Conservation (phyloP, 2,113 vertebrate genomes). For the Cyanoramphus novaezelandiae region DNA sequence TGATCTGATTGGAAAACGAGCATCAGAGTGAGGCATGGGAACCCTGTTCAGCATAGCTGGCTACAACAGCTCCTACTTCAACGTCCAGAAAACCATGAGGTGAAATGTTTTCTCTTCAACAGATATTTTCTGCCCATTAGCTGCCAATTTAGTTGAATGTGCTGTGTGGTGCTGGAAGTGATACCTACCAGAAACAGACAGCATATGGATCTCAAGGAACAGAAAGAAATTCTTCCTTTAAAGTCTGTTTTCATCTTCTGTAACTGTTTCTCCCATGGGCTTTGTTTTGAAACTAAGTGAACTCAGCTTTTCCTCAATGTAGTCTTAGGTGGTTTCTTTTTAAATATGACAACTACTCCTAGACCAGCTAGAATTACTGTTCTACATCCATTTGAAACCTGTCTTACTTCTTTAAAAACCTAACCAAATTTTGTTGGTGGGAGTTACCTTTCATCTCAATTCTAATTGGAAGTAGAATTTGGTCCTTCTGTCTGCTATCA, state of each 20-base stretch:
- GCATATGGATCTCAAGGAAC: not conserved
- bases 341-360: not conserved
- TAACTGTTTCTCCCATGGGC: not conserved
- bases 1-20: not conserved
- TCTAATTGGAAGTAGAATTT: not conserved
- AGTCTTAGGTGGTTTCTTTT: not conserved
- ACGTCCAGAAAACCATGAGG: not conserved
- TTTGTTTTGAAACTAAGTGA: not conserved
- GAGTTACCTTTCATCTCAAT: not conserved
- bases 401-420: not conserved
- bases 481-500: not conserved
- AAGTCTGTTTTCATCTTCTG: not conserved
- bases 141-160: not conserved
- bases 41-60: not conserved
- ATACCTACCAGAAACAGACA: not conserved
- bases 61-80: not conserved
- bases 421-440: accelerated
- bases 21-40: not conserved
- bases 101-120: not conserved
- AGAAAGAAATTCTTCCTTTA: not conserved
- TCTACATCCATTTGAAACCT: not conserved
- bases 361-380: not conserved
- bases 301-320: not conserved
- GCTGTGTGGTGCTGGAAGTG: not conserved
- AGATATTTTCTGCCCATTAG: not conserved